phyloP scores from a whole-genome alignment of 2,113 vertebrate species.

The Poicephalus meyeri region DNA sequence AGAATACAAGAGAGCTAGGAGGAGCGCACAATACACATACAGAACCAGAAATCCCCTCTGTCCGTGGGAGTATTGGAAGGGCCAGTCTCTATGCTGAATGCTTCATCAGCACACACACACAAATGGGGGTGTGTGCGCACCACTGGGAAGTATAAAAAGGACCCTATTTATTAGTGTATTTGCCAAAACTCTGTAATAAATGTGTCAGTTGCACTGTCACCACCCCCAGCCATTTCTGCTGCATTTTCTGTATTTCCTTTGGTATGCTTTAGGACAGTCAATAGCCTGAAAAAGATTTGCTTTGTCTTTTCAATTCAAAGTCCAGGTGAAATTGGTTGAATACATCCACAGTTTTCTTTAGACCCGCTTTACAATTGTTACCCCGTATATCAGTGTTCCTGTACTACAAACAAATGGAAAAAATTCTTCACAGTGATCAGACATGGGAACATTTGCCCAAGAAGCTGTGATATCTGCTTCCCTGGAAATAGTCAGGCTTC shows the following conservation, averaged over 20 bases:
- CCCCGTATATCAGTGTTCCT: background rate
- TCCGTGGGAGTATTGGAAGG: background rate
- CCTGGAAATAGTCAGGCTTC: background rate
- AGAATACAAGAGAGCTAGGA: background rate
- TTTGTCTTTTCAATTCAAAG: background rate
- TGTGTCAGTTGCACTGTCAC: background rate
- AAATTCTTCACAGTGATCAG: background rate
- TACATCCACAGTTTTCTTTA: background rate
- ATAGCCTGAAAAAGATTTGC: background rate
- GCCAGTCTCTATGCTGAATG: background rate
- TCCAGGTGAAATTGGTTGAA: background rate
- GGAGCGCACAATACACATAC: background rate
- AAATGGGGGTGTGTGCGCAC: background rate
- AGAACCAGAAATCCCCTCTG: background rate
- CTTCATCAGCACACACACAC: background rate
- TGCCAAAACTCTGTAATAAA: background rate
- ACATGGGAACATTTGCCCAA: fast-evolving
- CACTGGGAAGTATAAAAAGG: background rate
- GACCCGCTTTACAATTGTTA: background rate
- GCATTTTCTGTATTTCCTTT: background rate
- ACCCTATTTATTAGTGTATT: background rate
- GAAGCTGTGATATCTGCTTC: background rate
- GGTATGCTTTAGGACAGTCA: background rate
- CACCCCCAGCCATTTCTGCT: background rate
- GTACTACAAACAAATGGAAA: background rate